Base-by-base conservation (phyloP, 2,797 vertebrate species). In the Sebastes vulpes region DNA sequence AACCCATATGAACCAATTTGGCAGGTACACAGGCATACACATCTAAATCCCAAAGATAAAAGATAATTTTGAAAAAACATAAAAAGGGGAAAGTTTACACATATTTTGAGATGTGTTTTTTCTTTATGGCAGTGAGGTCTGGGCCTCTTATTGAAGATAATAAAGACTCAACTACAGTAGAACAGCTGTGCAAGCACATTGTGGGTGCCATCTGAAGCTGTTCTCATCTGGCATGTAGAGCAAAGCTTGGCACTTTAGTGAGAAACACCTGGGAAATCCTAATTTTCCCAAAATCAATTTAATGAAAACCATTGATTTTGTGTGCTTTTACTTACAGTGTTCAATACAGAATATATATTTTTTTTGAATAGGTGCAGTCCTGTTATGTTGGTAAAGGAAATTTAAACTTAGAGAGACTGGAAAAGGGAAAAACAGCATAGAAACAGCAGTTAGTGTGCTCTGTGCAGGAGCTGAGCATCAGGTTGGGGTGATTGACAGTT, bases 181-280 rank as follows among this genome's bases (percentile, higher is more conserved):
- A 83, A 58, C 68, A 81, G 86, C 82, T 85, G 72, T 61, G 65
- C 11, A 60, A 79, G 75, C 69, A 70, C 31, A 42, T 79, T 84
- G 53, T 50, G 20, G 52, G 9, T 26, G 29, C 28, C 42, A 66
- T 68, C 54, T 54, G 59, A 77, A 56, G 32, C 65, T 20, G 59
- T 56, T 28, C 59, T 83, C 52, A 65, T 53, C 57, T 83, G 84
- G 66, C 66, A 66, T 46, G 26, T 16, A 28, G 23, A 68, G 54
- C 58, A 60, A 42, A 46, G 64, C 7, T 16, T 63, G 64, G 59
- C 76, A 59, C 3, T 2, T 54, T 18, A 14, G 7, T 3, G 31
- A 67, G 23, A 66, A 54, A 75, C 57, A 68, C 28, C 38, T 78
- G 70, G 16, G 42, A 21, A 52, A 20, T 32, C 11, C 3, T 16